Percentiles rank a stretch among this genome's conserved stretches.
phyloP scores from a whole-genome alignment of 2,797 vertebrate species.

The Etheostoma perlongum region DNA sequence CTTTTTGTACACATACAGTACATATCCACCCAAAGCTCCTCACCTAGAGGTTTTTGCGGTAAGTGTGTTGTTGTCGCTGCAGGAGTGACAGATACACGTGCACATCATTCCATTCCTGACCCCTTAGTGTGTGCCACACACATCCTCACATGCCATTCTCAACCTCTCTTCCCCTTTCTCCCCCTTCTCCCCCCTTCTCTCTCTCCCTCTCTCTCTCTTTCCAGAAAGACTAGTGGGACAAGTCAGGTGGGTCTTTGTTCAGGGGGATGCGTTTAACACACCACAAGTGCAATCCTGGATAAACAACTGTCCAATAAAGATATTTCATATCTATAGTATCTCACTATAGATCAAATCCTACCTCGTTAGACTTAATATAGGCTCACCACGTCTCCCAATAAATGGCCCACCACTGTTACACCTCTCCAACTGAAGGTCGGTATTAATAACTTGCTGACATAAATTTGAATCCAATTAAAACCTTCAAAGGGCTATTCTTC shows the following conservation, averaged over 20 bases:
- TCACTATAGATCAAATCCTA: not conserved
- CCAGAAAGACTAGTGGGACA: constrained; percentile 57
- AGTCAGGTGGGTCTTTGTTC: constrained; percentile 67
- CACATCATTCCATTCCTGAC: constrained; percentile 76
- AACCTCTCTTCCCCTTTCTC: constrained; percentile 58
- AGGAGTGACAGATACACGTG: constrained; percentile 60
- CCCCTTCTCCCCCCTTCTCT: constrained; percentile 11
- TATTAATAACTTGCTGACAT: constrained; percentile 43
- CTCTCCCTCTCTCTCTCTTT: constrained; percentile 20
- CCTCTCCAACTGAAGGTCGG: constrained; percentile 22
- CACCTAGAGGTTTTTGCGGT: not conserved
- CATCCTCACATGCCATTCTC: constrained; percentile 76
- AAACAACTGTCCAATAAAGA: not conserved
- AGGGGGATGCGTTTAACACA: constrained; percentile 9
- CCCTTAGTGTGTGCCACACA: constrained; percentile 69
- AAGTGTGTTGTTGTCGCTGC: constrained; percentile 1
- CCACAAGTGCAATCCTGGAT: not conserved
- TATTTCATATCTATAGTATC: not conserved
- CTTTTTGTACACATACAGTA: not conserved
- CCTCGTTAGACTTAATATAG: not conserved
- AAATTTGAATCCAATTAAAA: constrained; percentile 36
- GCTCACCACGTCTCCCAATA: constrained; percentile 1
- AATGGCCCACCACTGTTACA: constrained; percentile 27
- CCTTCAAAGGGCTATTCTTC: constrained; percentile 22
- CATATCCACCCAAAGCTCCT: not conserved